Conservation (phyloP, 2,888 invertebrate genomes). For the Caradrina kadenii region DNA sequence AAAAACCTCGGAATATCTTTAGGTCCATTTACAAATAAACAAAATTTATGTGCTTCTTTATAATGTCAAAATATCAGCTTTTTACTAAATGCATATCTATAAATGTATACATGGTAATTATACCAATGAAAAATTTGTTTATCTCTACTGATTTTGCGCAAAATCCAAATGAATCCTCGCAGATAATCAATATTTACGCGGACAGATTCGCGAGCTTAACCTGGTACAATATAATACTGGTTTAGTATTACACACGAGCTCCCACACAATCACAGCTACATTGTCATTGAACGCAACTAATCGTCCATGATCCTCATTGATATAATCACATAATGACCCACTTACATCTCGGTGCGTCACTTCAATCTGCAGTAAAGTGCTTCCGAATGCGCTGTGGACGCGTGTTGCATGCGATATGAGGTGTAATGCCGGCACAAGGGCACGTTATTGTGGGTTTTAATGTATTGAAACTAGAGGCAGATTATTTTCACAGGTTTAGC, state of each 20-base stretch:
- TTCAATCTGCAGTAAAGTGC: constrained; percentile 25
- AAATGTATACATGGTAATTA: too few species aligned
- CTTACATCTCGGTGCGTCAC: constrained; percentile 35
- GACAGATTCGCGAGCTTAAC: too few species aligned
- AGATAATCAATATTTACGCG: too few species aligned
- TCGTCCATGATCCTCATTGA: constrained; percentile 31
- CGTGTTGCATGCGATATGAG: constrained; percentile 33
- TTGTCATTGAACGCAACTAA: constrained; percentile 34
- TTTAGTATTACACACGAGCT: not conserved
- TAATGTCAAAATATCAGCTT: too few species aligned
- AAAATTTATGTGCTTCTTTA: too few species aligned
- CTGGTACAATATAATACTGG: not conserved
- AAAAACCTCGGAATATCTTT: too few species aligned
- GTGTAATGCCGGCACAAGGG: not conserved
- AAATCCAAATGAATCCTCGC: too few species aligned
- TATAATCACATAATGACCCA: constrained; percentile 45
- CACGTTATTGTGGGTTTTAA: constrained; percentile 7
- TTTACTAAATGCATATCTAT: too few species aligned
- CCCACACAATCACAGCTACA: constrained; percentile 32
- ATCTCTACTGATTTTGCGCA: too few species aligned
- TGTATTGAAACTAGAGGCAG: not conserved
- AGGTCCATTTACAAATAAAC: too few species aligned
- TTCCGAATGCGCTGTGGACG: constrained; percentile 31
- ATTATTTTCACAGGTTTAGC: not conserved
- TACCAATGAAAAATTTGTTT: too few species aligned